A percentile compares a stretch with the other conserved stretches of the same genome.
Conservation (phyloP, 2,797 vertebrate genomes). For the Amblyraja radiata region DNA sequence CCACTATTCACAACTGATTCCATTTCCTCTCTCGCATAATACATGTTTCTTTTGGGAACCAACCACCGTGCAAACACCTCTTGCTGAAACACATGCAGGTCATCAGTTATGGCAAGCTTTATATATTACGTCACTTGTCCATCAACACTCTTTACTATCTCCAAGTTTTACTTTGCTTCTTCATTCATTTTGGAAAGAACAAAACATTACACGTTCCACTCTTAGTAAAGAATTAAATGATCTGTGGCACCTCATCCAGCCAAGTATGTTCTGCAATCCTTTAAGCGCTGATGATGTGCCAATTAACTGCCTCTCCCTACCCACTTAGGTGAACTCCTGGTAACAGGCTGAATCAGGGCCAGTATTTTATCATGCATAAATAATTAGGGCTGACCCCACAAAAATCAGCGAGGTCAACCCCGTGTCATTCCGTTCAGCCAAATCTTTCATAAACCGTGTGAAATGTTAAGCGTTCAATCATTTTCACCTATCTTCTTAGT, state of each 20-base stretch:
- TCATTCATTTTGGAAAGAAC: not conserved
- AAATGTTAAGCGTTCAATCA: not conserved
- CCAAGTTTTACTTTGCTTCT: not conserved
- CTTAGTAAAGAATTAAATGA: not conserved
- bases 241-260: not conserved
- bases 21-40: not conserved
- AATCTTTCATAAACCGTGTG: not conserved
- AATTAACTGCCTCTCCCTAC: not conserved
- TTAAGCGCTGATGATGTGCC: not conserved
- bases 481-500: not conserved
- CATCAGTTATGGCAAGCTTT: not conserved
- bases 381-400: slow-evolving; percentile 8
- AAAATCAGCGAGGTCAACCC: not conserved
- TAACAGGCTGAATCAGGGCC: not conserved
- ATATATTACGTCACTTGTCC: not conserved
- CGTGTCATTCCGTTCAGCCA: not conserved
- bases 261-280: not conserved
- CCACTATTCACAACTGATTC: not conserved
- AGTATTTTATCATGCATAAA: not conserved
- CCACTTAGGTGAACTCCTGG: not conserved
- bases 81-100: not conserved
- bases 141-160: not conserved
- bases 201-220: not conserved
- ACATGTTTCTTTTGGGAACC: not conserved
- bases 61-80: not conserved